These are phyloP conservation scores for Cephus spinipes DNA, from an alignment of 2,888 invertebrate genomes.

Conservation along the genomic window DNA sequence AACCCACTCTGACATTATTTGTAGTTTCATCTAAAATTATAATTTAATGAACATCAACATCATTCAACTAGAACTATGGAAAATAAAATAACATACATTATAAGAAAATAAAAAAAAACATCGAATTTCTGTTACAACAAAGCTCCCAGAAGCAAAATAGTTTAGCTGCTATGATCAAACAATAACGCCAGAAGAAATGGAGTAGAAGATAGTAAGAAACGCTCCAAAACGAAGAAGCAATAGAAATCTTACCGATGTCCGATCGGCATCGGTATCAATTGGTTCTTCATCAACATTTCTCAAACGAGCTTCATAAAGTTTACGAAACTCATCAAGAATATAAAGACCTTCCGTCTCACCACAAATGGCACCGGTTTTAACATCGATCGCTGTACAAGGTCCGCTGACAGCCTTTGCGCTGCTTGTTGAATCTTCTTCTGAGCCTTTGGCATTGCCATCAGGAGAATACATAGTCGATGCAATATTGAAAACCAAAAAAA, in stretches of 20 bases:
- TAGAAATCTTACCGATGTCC: constrained; percentile 38
- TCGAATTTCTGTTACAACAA: not conserved
- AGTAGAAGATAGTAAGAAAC: not conserved
- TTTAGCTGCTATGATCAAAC: constrained; percentile 7
- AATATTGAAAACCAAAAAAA: not conserved
- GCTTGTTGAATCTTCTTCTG: not conserved
- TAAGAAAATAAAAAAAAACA: not conserved
- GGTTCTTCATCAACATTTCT: constrained; percentile 68
- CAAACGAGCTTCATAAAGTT: constrained; percentile 74
- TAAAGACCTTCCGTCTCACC: constrained; percentile 48
- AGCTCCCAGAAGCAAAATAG: constrained; percentile 1
- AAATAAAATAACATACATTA: not conserved
- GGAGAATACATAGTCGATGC: constrained; percentile 30
- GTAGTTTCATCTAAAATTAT: constrained; percentile 72
- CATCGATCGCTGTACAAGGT: constrained; percentile 36
- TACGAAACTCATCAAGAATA: constrained; percentile 73
- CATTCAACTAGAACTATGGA: not conserved
- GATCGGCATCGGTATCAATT: constrained; percentile 38
- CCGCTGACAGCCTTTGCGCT: not conserved
- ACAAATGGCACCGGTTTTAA: constrained; percentile 41
- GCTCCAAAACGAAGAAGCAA: not conserved
- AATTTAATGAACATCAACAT: not conserved
- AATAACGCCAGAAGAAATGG: not conserved
- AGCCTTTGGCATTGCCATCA: not conserved
- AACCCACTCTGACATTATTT: constrained; percentile 76